These are phyloP conservation scores for Meloidogyne exigua DNA, from an alignment of 1,140 invertebrate genomes.

Conservation along the genomic window DNA sequence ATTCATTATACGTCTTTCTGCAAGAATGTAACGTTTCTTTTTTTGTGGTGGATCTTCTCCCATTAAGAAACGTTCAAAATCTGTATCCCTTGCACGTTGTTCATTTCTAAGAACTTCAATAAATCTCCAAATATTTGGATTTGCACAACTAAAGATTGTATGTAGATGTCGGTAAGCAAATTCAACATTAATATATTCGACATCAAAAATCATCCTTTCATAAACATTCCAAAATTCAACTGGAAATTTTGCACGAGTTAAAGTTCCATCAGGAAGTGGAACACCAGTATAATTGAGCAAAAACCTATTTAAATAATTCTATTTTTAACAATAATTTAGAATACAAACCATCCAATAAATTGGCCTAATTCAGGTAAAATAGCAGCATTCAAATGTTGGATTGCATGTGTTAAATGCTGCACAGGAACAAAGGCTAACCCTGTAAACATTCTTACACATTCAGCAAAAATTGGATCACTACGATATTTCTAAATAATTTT, in stretches of 20 bases:
- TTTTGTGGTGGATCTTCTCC: conserved; percentile 18
- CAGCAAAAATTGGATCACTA: conserved; percentile 2
- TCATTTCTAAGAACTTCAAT: conserved; percentile 38
- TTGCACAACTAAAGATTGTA: conserved; percentile 19
- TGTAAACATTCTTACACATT: conserved; percentile 10
- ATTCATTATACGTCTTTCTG: conserved; percentile 13
- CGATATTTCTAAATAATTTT: neutral
- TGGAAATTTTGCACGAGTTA: conserved; percentile 6
- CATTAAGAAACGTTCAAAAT: conserved; percentile 30
- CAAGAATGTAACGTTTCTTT: neutral
- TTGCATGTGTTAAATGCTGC: neutral
- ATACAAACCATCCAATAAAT: conserved; percentile 7
- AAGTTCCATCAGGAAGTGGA: conserved; percentile 1
- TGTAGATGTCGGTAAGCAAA: conserved; percentile 40
- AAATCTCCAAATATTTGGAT: conserved; percentile 45
- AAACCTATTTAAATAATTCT: conserved; percentile 9
- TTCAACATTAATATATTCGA: conserved; percentile 44
- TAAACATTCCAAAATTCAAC: conserved; percentile 36
- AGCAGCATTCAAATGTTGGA: neutral
- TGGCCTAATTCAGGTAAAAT: neutral
- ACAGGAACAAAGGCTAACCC: conserved; percentile 13
- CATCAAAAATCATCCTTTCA: conserved; percentile 28
- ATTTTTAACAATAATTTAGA: neutral
- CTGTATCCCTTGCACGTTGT: conserved; percentile 36
- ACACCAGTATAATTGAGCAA: conserved; percentile 13